phyloP scores from a whole-genome alignment of 2,797 vertebrate genomes.

The Squalus acanthias region DNA sequence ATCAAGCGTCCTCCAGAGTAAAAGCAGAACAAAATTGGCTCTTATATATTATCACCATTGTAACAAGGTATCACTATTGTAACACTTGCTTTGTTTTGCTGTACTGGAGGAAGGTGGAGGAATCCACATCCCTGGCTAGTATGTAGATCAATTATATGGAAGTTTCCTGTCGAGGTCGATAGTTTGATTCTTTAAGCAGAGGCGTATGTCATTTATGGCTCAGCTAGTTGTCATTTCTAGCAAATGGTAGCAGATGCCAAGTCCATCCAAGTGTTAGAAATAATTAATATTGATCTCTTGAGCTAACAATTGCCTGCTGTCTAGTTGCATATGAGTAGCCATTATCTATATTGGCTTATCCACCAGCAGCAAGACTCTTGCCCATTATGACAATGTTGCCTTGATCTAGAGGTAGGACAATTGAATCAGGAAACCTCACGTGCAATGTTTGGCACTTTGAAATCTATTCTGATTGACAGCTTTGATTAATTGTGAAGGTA shows the following conservation, averaged over 20 bases:
- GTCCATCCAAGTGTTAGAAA: background rate
- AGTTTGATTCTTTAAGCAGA: conserved; percentile 7
- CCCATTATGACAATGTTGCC: background rate
- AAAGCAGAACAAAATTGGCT: background rate
- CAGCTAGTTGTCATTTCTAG: background rate
- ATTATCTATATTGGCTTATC: background rate
- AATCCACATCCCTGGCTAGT: background rate
- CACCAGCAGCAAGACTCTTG: no score
- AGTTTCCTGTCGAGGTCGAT: background rate
- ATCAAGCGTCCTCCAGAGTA: background rate
- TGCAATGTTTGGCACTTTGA: background rate
- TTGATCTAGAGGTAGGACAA: background rate
- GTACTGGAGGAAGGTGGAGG: background rate
- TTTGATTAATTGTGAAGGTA: background rate
- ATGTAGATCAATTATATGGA: background rate
- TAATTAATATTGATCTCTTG: background rate
- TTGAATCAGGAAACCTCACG: background rate
- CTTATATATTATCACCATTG: background rate
- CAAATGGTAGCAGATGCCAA: background rate
- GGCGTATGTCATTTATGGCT: background rate
- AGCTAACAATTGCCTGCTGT: background rate
- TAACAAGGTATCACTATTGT: background rate
- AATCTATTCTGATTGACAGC: background rate
- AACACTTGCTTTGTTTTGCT: background rate
- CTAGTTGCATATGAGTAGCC: background rate